phyloP scores from a whole-genome alignment of 2,113 vertebrate species.

The Ivindomyrus marchei region DNA sequence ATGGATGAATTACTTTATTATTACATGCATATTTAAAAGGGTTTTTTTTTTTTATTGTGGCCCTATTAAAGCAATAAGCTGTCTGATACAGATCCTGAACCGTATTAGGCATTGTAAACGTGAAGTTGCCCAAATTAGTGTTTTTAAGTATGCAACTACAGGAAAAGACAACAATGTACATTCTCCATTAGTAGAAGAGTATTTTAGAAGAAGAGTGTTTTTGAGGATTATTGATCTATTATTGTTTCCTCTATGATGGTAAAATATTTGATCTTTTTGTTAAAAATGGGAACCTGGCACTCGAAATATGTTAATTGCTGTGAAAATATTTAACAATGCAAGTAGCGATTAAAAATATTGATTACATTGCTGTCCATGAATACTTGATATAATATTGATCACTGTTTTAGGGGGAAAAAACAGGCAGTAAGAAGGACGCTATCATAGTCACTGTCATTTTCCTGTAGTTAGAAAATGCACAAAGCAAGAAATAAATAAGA shows the following conservation, averaged over 20 bases:
- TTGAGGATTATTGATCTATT: neutral
- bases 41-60: neutral
- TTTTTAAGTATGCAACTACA: neutral
- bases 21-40: neutral
- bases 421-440: neutral
- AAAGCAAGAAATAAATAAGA: neutral
- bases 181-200: neutral
- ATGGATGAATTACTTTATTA: neutral
- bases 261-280: neutral
- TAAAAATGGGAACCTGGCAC: neutral
- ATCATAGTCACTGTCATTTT: neutral
- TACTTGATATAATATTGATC: slow-evolving; percentile 13
- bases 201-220: neutral
- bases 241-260: neutral
- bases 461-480: neutral
- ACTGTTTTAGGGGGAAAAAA: neutral
- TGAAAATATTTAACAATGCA: slow-evolving; percentile 19
- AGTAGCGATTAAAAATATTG: slow-evolving; percentile 19
- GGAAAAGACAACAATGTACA: neutral
- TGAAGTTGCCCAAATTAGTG: neutral
- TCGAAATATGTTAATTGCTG: neutral
- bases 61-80: neutral
- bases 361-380: slow-evolving; percentile 11
- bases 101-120: neutral
- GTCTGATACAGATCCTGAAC: neutral